Evolutionary conservation across 35 echinoderm and acorn worm genomes (phyloP), one percentile per base, ranked within the genome.

Genomic region (Strongylocentrotus purpuratus): DNA sequence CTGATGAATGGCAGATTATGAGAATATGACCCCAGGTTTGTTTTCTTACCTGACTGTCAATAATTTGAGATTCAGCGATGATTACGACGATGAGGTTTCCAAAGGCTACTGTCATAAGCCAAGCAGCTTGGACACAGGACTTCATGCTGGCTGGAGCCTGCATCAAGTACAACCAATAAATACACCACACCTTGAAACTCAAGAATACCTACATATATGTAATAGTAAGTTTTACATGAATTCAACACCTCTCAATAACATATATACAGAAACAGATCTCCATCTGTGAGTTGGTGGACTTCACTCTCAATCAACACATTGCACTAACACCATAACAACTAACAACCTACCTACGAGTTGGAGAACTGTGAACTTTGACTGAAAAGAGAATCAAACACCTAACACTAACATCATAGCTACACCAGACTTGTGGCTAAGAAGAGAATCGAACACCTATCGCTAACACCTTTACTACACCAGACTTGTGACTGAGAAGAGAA

Each of bases 21-120:
- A 10, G 15, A 28, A 94, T 59, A 61, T 31, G 9, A 48, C 90
- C 5, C 33, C 14, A 41, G 35, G 5, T 13, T 32, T 28, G 92
- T 31, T 78, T 41, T 22, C 46, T 96, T 92, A 97, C 97, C 96
- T 97, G 95, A 59, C 97, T 97, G 48, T 92, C 65, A 47, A 97
- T 95, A 94, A 96, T 88, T 9, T 86, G 46, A 70, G 86, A 92
- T 88, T 97, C 96, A 55, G 97, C 97, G 18, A 98, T 95, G 87
- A 99, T 95, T 86, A 99, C 95, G 32, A 99, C 97, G 47, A 99
- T 97, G 5, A 99, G 95, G 70, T 99, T 99, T 31, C 98, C 98
- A 92, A 99, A 90, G 28, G 98, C 98, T 31, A 99, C 97, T 0
- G 98, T 99, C 96, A 99, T 78, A 25, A 99, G 95, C 98, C 98